These are phyloP conservation scores for Caretta caretta DNA, from an alignment of 2,113 vertebrate genomes.

Conservation along the genomic window DNA sequence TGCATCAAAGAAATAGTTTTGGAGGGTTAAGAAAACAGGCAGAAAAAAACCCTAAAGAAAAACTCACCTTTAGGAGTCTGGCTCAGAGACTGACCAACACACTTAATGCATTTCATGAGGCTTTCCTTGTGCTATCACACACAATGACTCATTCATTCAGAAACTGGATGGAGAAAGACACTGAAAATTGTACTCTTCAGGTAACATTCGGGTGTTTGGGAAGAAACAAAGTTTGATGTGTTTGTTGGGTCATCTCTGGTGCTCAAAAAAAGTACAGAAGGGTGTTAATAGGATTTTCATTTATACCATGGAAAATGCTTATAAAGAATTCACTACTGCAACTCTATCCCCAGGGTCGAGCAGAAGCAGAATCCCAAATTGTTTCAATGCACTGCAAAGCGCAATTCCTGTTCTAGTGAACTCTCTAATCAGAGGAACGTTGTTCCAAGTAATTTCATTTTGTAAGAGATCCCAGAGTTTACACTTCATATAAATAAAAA, in stretches of 20 bases:
- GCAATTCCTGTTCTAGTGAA: background rate
- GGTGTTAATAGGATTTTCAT: background rate
- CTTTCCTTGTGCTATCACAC: background rate
- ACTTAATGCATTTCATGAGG: background rate
- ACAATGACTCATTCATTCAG: background rate
- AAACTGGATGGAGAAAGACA: background rate
- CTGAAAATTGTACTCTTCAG: background rate
- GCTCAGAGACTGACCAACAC: background rate
- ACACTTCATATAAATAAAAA: background rate
- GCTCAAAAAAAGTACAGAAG: background rate
- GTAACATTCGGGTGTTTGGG: background rate
- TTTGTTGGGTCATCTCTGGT: background rate
- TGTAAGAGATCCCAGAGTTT: background rate
- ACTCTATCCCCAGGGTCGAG: background rate
- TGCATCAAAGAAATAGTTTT: conserved; percentile 59
- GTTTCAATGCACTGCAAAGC: background rate
- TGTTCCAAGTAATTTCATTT: background rate
- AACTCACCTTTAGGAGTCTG: background rate
- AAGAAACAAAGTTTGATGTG: background rate
- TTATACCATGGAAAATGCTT: background rate
- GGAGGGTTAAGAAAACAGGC: conserved; percentile 49
- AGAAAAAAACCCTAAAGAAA: background rate
- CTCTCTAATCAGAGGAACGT: background rate
- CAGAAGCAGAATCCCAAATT: background rate
- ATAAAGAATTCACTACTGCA: background rate